Evolutionary conservation across 1,140 invertebrate species (phyloP).

Genomic region (Bombyx mandarina): DNA sequence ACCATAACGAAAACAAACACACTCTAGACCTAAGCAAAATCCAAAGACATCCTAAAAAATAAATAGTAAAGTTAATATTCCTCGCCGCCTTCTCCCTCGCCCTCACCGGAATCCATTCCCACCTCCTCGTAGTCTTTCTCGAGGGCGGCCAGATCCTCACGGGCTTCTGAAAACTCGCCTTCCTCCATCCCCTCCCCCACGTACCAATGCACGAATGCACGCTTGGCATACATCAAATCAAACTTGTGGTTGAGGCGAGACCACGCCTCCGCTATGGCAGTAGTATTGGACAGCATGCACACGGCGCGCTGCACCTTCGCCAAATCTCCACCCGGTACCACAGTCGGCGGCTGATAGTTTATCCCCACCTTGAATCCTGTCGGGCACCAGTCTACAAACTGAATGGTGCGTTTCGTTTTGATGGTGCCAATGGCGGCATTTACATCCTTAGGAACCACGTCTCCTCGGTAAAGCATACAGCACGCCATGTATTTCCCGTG

Average conservation of each 20-base stretch:
- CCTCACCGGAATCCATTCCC: slow-evolving; percentile 81
- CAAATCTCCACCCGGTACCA: slow-evolving; percentile 87
- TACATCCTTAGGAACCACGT: slow-evolving; percentile 86
- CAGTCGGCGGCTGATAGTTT: slow-evolving; percentile 85
- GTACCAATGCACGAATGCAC: slow-evolving; percentile 87
- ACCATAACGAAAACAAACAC: slow-evolving; percentile 5
- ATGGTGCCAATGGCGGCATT: slow-evolving; percentile 88
- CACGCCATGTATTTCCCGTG: slow-evolving; percentile 94
- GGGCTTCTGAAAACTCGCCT: slow-evolving; percentile 88
- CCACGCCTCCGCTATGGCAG: slow-evolving; percentile 86
- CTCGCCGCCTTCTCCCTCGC: slow-evolving; percentile 80
- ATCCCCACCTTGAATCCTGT: slow-evolving; percentile 87
- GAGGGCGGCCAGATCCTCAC: slow-evolving; percentile 87
- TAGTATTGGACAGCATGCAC: slow-evolving; percentile 91
- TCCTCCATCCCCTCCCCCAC: slow-evolving; percentile 91
- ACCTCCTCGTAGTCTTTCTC: slow-evolving; percentile 91
- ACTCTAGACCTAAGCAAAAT: slow-evolving; percentile 20
- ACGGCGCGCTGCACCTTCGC: slow-evolving; percentile 84
- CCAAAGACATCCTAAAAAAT: slow-evolving; percentile 16
- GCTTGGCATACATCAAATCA: slow-evolving; percentile 75
- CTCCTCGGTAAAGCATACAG: slow-evolving; percentile 82
- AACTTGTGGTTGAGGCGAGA: slow-evolving; percentile 86
- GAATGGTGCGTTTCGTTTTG: slow-evolving; percentile 86
- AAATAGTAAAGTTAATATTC: slow-evolving; percentile 74
- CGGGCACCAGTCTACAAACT: slow-evolving; percentile 93